Evolutionary conservation across 2,888 invertebrate species (phyloP).

Genomic region (Cremastinae sp.): DNA sequence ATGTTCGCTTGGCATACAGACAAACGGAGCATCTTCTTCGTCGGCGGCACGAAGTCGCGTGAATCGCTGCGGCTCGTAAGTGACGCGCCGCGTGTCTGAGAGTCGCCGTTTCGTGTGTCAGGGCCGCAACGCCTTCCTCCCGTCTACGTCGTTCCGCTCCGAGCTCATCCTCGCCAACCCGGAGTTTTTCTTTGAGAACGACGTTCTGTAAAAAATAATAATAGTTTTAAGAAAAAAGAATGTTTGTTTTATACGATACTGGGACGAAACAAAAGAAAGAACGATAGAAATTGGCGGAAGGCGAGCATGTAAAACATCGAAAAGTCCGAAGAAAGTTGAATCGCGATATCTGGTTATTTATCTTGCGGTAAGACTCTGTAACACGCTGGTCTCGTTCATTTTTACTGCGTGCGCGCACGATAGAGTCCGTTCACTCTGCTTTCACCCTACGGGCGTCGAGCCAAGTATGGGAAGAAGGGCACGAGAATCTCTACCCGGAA

Average conservation of each 20-base stretch:
- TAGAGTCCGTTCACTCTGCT: conserved; percentile 35
- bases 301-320: background rate
- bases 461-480: conserved; percentile 32
- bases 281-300: background rate
- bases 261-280: background rate
- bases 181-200: conserved; percentile 82
- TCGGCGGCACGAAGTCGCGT: conserved; percentile 77
- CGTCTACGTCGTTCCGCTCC: conserved; percentile 80
- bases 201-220: conserved; percentile 81
- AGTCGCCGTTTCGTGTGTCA: conserved; percentile 81
- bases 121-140: conserved; percentile 79
- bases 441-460: conserved; percentile 35
- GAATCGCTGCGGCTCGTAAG: conserved; percentile 76
- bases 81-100: conserved; percentile 82
- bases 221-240: too few relatives aligned
- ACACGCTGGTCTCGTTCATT: conserved; percentile 19
- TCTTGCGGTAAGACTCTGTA: conserved; percentile 2
- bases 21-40: conserved; percentile 84
- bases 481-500: conserved; percentile 35
- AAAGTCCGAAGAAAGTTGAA: conserved; percentile 36
- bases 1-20: conserved; percentile 83
- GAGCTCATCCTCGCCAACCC: conserved; percentile 81
- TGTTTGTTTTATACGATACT: too few relatives aligned
- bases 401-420: conserved; percentile 2
- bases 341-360: conserved; percentile 36